A percentile compares a stretch with the other conserved stretches of the same genome.
phyloP scores from a whole-genome alignment of 2,113 vertebrate genomes.

The Clarias gariepinus region DNA sequence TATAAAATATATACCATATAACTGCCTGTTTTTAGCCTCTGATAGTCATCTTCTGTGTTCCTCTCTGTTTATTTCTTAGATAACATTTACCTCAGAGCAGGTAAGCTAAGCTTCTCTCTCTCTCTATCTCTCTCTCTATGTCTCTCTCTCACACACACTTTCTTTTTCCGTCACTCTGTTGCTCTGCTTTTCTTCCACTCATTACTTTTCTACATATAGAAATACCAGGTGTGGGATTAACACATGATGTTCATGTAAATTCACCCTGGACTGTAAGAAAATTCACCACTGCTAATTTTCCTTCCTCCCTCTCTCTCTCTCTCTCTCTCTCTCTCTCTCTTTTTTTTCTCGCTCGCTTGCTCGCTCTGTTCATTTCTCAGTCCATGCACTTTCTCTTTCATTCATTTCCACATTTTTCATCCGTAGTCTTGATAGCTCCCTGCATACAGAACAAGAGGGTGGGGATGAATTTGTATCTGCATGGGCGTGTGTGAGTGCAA shows the following conservation, averaged over 20 bases:
- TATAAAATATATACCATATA: neutral
- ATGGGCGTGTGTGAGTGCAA: constrained; percentile 14
- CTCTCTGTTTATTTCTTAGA: constrained; percentile 75
- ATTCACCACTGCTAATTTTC: neutral
- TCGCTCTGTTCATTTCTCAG: constrained; percentile 31
- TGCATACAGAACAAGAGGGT: neutral
- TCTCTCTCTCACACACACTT: neutral
- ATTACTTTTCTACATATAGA: neutral
- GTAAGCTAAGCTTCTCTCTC: constrained; percentile 65
- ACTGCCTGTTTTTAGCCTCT: constrained; percentile 33
- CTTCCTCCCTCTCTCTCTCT: constrained; percentile 33
- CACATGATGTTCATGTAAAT: neutral
- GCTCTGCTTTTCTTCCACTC: neutral
- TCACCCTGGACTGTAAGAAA: neutral
- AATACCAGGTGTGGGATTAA: neutral
- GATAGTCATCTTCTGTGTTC: constrained; percentile 65
- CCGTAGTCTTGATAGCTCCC: constrained; percentile 13
- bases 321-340: neutral
- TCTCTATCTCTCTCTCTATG: constrained; percentile 11
- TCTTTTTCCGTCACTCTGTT: neutral
- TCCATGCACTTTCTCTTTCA: neutral
- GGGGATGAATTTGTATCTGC: constrained; percentile 20
- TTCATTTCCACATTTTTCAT: neutral
- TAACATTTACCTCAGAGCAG: constrained; percentile 80
- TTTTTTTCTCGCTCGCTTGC: neutral